Evolutionary conservation across 2,888 invertebrate species (phyloP).

Genomic region (Dolichopus griseipennis): DNA sequence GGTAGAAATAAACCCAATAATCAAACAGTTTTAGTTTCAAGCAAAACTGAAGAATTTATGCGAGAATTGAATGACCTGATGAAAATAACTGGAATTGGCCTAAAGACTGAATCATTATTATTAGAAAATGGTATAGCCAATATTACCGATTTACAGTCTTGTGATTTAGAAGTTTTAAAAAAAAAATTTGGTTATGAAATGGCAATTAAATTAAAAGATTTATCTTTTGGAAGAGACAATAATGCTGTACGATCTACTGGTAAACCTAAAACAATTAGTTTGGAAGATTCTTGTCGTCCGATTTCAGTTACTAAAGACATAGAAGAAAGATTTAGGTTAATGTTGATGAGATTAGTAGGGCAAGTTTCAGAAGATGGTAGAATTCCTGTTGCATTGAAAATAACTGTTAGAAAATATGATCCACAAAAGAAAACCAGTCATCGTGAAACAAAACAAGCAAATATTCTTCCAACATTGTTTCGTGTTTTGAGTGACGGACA

Average conservation of each 20-base stretch:
- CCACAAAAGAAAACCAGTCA: conserved; percentile 57
- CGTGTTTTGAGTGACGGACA: conserved; percentile 40
- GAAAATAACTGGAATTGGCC: conserved; percentile 68
- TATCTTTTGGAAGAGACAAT: conserved; percentile 67
- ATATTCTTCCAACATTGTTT: conserved; percentile 60
- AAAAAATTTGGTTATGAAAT: conserved; percentile 59
- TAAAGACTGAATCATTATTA: conserved; percentile 57
- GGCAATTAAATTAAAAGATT: conserved; percentile 58
- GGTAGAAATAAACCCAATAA: conserved; percentile 69
- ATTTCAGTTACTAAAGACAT: conserved; percentile 66
- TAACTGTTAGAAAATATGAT: conserved; percentile 66
- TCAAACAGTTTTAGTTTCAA: conserved; percentile 69
- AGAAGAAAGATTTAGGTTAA: conserved; percentile 58
- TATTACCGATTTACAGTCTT: conserved; percentile 59
- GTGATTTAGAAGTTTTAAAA: conserved; percentile 50
- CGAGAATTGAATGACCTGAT: conserved; percentile 53
- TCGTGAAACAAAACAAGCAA: conserved; percentile 66
- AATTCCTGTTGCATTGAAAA: conserved; percentile 63
- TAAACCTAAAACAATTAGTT: conserved; percentile 67
- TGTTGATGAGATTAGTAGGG: conserved; percentile 60
- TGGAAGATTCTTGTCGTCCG: conserved; percentile 69
- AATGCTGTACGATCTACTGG: conserved; percentile 64
- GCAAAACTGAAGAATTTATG: conserved; percentile 57
- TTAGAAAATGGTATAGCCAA: conserved; percentile 56
- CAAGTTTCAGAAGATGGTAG: conserved; percentile 70